Conservation (phyloP, 2,113 vertebrate species). For the Thunnus thynnus region DNA sequence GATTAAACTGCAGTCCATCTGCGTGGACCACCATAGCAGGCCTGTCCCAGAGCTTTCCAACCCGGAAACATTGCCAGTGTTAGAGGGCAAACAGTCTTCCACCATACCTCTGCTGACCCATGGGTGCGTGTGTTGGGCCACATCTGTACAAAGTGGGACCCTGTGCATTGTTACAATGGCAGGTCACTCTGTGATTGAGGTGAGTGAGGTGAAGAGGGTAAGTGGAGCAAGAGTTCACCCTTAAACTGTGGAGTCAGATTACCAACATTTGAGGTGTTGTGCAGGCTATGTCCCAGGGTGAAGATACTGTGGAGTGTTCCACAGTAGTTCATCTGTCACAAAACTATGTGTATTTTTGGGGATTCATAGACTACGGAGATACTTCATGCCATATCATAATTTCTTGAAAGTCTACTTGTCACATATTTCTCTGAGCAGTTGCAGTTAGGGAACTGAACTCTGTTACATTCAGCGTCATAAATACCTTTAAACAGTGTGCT, state of each 20-base stretch:
- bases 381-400: constrained; percentile 43
- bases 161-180: constrained; percentile 67
- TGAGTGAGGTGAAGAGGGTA: constrained; percentile 72
- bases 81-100: constrained; percentile 80
- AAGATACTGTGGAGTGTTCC: constrained; percentile 15
- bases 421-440: constrained; percentile 53
- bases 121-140: constrained; percentile 75
- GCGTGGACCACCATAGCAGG: constrained; percentile 88
- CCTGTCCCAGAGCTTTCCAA: constrained; percentile 85
- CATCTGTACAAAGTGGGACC: constrained; percentile 56
- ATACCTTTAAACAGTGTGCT: constrained; percentile 53
- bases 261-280: constrained; percentile 62
- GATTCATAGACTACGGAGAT: constrained; percentile 31
- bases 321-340: constrained; percentile 37
- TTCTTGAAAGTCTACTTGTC: constrained; percentile 46
- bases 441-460: constrained; percentile 59
- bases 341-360: constrained; percentile 49
- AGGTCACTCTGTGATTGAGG: constrained; percentile 73
- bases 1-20: constrained; percentile 81
- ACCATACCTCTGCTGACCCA: constrained; percentile 82
- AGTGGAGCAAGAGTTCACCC: constrained; percentile 69
- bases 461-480: constrained; percentile 23
- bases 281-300: constrained; percentile 21
- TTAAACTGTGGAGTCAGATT: constrained; percentile 69
- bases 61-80: constrained; percentile 86